Percentiles rank a stretch among this genome's conserved stretches.
Evolutionary conservation across 1,140 invertebrate genomes (phyloP).

Genomic region (Arctopsyche grandis): DNA sequence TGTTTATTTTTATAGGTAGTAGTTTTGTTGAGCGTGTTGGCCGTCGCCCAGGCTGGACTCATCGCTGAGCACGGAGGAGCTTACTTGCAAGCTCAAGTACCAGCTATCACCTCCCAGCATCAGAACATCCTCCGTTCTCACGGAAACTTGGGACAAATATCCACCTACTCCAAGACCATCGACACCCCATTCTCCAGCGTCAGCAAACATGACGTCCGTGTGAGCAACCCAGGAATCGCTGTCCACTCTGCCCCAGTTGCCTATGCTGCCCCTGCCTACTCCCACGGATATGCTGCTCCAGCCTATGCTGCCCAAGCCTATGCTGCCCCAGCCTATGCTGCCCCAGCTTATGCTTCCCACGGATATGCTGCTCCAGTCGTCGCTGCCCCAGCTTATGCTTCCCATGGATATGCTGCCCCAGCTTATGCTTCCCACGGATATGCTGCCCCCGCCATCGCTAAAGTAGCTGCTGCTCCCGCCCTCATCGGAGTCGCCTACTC

Average conservation of each 20-base stretch:
- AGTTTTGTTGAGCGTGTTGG: conserved; percentile 61
- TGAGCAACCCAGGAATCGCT: conserved; percentile 72
- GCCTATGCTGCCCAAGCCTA: conserved; percentile 52
- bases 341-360: conserved; percentile 52
- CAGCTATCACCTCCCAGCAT: conserved; percentile 69
- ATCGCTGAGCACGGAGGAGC: conserved; percentile 35
- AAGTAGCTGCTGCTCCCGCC: conserved; percentile 58
- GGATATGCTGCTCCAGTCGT: conserved; percentile 59
- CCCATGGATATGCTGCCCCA: conserved; percentile 60
- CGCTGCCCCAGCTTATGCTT: conserved; percentile 57
- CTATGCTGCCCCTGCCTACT: conserved; percentile 50
- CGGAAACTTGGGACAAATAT: conserved; percentile 72
- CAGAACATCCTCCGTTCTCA: conserved; percentile 71
- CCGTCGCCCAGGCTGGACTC: conserved; percentile 55
- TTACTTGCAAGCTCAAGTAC: conserved; percentile 54
- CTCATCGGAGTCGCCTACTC: conserved; percentile 66
- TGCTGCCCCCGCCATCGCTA: conserved; percentile 56
- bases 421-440: conserved; percentile 29
- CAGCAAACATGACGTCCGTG: conserved; percentile 71
- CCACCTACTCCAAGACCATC: conserved; percentile 72
- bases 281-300: conserved; percentile 45
- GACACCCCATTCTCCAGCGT: conserved; percentile 76
- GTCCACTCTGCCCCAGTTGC: conserved; percentile 54
- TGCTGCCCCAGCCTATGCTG: conserved; percentile 46
- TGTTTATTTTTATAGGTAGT: conserved; percentile 60